Conservation (phyloP, 2,888 invertebrate species). For the Toxonevra muliebris region DNA sequence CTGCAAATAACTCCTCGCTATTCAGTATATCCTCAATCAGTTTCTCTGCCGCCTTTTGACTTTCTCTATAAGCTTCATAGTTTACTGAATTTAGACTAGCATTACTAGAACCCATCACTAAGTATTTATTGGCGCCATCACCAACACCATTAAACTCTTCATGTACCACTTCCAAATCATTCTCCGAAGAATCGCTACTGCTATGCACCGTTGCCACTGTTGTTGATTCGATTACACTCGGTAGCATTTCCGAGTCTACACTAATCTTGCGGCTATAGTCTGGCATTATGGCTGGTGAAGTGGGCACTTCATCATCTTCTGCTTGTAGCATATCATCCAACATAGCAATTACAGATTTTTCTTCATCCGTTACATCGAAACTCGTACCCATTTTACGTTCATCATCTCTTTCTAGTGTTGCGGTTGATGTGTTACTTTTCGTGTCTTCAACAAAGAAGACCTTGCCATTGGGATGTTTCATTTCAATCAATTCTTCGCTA, state of each 20-base stretch:
- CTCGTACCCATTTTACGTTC: not conserved
- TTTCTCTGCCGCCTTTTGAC: slow-evolving; percentile 41
- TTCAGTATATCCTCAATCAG: slow-evolving; percentile 52
- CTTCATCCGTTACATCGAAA: slow-evolving; percentile 47
- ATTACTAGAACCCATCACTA: not conserved
- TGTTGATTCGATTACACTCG: slow-evolving; percentile 57
- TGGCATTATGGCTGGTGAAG: slow-evolving; percentile 42
- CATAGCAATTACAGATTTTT: slow-evolving; percentile 58
- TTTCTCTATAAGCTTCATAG: slow-evolving; percentile 40
- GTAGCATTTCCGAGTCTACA: slow-evolving; percentile 57
- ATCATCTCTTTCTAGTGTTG: slow-evolving; percentile 29
- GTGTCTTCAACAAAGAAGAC: slow-evolving; percentile 55
- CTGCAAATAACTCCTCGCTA: slow-evolving; percentile 46
- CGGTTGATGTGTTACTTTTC: slow-evolving; percentile 39
- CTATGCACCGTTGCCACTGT: slow-evolving; percentile 59
- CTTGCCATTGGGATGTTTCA: slow-evolving; percentile 57
- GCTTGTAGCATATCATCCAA: slow-evolving; percentile 59
- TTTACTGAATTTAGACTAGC: not conserved
- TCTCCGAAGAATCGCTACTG: slow-evolving; percentile 44
- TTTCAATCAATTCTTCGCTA: slow-evolving; percentile 52
- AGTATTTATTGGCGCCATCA: not conserved
- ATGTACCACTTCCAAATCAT: slow-evolving; percentile 37
- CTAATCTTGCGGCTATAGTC: slow-evolving; percentile 47
- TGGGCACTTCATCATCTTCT: slow-evolving; percentile 47
- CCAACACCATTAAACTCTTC: slow-evolving; percentile 37